These are phyloP conservation scores for Rhaphigaster nebulosa DNA, from an alignment of 2,888 invertebrate species.

Conservation along the genomic window DNA sequence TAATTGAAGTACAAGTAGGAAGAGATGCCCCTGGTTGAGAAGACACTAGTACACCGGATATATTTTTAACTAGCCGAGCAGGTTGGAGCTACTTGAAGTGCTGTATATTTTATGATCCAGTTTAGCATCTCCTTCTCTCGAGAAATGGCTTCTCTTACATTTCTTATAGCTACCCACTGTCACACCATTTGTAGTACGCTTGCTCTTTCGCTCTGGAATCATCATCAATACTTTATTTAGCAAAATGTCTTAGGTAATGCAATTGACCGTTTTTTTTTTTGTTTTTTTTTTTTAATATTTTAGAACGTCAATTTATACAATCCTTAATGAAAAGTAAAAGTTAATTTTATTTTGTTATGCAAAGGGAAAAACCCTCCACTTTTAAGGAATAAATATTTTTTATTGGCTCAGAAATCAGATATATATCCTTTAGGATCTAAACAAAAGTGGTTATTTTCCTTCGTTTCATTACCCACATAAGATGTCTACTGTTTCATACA, in stretches of 20 bases:
- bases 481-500: no score
- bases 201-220: background rate
- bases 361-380: no score
- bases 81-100: background rate
- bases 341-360: no score
- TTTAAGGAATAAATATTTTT: no score
- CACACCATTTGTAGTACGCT: background rate
- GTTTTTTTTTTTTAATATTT: no score
- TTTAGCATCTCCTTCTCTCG: background rate
- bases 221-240: background rate
- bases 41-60: background rate
- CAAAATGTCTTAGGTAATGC: background rate
- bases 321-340: no score
- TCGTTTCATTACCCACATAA: no score
- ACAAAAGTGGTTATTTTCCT: no score
- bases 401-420: no score
- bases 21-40: background rate
- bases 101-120: slow-evolving; percentile 12
- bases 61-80: slow-evolving; percentile 7
- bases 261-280: background rate
- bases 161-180: background rate
- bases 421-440: no score
- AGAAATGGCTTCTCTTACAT: slow-evolving; percentile 23
- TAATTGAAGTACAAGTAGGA: no score
- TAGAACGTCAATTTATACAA: no score